A percentile compares a stretch with the other conserved stretches of the same genome.
Evolutionary conservation across 53 echinoderm and acorn worm genomes (phyloP).

Genomic region (Henricia sp.): DNA sequence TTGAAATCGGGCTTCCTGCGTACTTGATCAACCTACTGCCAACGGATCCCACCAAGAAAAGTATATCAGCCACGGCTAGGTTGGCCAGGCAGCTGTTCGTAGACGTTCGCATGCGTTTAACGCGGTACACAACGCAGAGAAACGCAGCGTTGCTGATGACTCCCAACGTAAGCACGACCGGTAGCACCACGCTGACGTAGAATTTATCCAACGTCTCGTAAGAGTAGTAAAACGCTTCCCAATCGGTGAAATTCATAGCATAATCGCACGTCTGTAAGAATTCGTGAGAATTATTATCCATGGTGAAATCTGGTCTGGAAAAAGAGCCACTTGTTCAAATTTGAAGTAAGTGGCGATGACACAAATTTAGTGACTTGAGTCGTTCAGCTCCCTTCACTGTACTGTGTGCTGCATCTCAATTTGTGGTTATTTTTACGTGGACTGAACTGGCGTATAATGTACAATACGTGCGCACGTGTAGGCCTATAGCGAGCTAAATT

Average conservation of each 20-base stretch:
- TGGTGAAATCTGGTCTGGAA: too few relatives aligned
- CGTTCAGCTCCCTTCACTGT: too few relatives aligned
- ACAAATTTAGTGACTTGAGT: too few relatives aligned
- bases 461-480: too few relatives aligned
- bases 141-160: slow-evolving; percentile 30
- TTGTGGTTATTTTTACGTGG: too few relatives aligned
- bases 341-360: too few relatives aligned
- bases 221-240: neutral
- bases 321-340: too few relatives aligned
- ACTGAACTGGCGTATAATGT: too few relatives aligned
- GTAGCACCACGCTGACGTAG: neutral
- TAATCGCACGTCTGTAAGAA: too few relatives aligned
- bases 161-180: slow-evolving; percentile 7
- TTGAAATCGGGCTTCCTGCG: slow-evolving; percentile 12
- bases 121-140: slow-evolving; percentile 22
- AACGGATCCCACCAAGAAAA: slow-evolving; percentile 22
- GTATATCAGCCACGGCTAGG: slow-evolving; percentile 27
- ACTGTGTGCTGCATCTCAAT: too few relatives aligned
- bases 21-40: slow-evolving; percentile 20
- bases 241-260: slow-evolving; percentile 10
- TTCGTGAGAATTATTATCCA: too few relatives aligned
- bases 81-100: slow-evolving; percentile 34
- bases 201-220: neutral
- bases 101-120: slow-evolving; percentile 27
- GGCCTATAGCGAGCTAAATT: too few relatives aligned